A percentile compares a stretch with the other conserved stretches of the same genome.
These are phyloP conservation scores for Arrhopalites spinosus DNA, from an alignment of 2,888 invertebrate genomes.

Conservation along the genomic window DNA sequence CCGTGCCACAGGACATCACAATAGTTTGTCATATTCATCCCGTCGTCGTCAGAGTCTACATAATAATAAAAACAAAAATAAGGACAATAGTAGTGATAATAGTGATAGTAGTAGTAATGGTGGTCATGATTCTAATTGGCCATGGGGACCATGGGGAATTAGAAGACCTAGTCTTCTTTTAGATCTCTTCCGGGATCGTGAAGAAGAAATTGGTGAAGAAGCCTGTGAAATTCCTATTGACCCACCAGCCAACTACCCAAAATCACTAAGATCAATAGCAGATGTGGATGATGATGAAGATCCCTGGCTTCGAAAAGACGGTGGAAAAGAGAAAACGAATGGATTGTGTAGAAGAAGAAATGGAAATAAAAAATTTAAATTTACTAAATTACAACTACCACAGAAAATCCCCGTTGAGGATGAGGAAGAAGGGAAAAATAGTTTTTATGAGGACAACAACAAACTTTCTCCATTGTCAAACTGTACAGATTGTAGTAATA, in stretches of 20 bases:
- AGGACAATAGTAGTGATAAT: background rate
- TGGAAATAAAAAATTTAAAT: background rate
- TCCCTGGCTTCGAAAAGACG: constrained; percentile 50
- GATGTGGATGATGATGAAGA: constrained; percentile 47
- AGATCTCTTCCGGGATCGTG: constrained; percentile 14
- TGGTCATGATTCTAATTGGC: too few species aligned
- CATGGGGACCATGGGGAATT: background rate
- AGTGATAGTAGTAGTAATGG: background rate
- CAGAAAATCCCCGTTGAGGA: constrained; percentile 47
- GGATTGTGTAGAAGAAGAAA: background rate
- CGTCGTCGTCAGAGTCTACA: background rate
- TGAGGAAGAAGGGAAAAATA: constrained; percentile 34
- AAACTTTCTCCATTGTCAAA: background rate
- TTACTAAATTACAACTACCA: constrained; percentile 43
- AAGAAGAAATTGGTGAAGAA: constrained; percentile 38
- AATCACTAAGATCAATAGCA: background rate
- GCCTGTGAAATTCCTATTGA: constrained; percentile 36
- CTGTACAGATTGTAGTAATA: background rate
- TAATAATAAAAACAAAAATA: background rate
- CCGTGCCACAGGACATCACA: constrained; percentile 43
- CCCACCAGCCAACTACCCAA: background rate
- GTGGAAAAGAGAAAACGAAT: constrained; percentile 33
- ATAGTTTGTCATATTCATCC: background rate
- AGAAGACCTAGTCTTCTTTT: constrained; percentile 22
- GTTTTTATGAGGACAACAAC: background rate